These are phyloP conservation scores for Pungitius pungitius DNA, from an alignment of 2,113 vertebrate genomes.

Conservation along the genomic window DNA sequence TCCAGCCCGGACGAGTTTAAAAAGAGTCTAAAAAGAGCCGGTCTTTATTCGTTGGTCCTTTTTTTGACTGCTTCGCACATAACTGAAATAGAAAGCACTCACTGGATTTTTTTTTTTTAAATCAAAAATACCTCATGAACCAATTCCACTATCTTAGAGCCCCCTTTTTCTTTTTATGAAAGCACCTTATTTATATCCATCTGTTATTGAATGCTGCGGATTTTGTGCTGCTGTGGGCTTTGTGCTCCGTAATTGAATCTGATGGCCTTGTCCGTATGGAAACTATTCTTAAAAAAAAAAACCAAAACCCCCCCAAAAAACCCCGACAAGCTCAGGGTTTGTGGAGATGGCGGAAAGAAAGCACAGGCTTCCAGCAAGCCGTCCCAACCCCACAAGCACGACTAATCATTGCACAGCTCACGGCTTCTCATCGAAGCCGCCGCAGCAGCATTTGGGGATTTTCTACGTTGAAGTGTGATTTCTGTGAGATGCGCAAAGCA, in stretches of 20 bases:
- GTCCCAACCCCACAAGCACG: constrained; percentile 32
- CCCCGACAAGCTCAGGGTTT: constrained; percentile 47
- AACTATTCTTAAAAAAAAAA: constrained; percentile 42
- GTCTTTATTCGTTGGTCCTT: background rate
- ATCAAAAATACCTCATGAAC: constrained; percentile 49
- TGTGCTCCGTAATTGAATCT: constrained; percentile 67
- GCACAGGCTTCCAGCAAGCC: constrained; percentile 15
- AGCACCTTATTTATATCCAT: constrained; percentile 55
- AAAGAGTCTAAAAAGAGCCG: background rate
- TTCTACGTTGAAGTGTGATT: constrained; percentile 48
- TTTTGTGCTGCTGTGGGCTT: constrained; percentile 51
- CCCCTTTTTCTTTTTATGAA: constrained; percentile 8
- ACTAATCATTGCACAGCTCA: constrained; percentile 43
- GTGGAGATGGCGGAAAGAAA: constrained; percentile 4
- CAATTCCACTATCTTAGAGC: constrained; percentile 32
- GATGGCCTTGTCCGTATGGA: constrained; percentile 53
- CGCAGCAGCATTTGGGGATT: constrained; percentile 23
- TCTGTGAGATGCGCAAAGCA: constrained; percentile 15
- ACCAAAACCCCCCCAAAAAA: background rate
- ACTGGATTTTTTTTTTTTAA: constrained; percentile 49
- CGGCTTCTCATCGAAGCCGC: constrained; percentile 51
- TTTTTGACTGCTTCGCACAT: constrained; percentile 8
- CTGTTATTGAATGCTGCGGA: constrained; percentile 45
- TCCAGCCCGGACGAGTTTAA: constrained; percentile 8
- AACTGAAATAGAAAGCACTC: constrained; percentile 33